Conservation (phyloP, 2,113 vertebrate genomes). For the Tachycineta bicolor region DNA sequence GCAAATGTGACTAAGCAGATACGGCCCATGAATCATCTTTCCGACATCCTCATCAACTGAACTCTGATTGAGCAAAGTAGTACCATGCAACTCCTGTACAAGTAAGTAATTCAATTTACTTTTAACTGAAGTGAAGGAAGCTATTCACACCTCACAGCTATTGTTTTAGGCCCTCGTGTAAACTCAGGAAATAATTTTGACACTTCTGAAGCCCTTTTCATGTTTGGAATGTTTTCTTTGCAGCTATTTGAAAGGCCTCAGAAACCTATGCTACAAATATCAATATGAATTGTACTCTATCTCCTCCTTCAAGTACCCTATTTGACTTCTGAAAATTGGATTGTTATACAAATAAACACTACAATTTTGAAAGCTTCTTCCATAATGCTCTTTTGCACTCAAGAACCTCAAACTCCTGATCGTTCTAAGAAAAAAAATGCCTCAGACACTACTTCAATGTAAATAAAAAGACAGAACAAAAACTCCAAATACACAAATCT, state of each 20-base stretch:
- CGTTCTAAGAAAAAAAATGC: not conserved
- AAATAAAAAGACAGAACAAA: not conserved
- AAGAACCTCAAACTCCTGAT: not conserved
- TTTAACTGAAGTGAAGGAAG: conserved; percentile 49
- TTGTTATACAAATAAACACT: not conserved
- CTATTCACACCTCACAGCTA: conserved; percentile 48
- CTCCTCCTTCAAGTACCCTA: not conserved
- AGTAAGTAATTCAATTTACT: conserved; percentile 27
- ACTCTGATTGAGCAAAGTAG: not conserved
- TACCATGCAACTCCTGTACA: not conserved
- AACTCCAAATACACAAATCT: not conserved
- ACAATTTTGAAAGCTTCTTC: not conserved
- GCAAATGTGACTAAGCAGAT: not conserved
- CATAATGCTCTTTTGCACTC: not conserved
- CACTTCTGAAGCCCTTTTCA: conserved; percentile 41
- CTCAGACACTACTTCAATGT: not conserved
- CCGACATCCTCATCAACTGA: not conserved
- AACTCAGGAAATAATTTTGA: conserved; percentile 63
- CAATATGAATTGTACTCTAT: not conserved
- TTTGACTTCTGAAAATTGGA: not conserved
- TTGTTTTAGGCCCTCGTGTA: conserved; percentile 40
- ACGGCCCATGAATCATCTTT: not conserved
- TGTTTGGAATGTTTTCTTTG: conserved; percentile 49
- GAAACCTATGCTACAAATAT: not conserved
- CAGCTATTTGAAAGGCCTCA: conserved; percentile 1